Conservation (phyloP, 2,113 vertebrate species). For the Naja naja region DNA sequence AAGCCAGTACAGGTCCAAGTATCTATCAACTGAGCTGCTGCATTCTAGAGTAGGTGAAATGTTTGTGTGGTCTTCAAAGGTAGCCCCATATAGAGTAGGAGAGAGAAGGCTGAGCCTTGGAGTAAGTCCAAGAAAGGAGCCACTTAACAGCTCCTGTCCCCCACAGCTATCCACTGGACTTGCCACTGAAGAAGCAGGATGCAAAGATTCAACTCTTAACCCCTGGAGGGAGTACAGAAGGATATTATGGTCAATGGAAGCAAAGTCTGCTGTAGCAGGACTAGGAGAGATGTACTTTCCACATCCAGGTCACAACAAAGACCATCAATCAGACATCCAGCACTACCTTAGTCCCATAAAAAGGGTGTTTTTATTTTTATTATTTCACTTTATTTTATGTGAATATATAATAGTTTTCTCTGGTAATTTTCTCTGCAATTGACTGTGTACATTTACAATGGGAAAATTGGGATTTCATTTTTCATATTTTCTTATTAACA, state of each 20-base stretch:
- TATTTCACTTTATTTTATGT: background rate
- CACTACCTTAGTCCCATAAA: background rate
- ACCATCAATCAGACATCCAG: background rate
- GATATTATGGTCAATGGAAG: background rate
- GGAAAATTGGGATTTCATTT: background rate
- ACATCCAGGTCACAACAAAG: background rate
- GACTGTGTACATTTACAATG: background rate
- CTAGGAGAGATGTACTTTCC: background rate
- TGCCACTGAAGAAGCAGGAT: background rate
- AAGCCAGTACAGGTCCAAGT: background rate
- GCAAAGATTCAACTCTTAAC: background rate
- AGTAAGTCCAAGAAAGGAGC: background rate
- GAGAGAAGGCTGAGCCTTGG: background rate
- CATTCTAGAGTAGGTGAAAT: background rate
- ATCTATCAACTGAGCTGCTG: background rate
- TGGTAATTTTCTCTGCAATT: background rate
- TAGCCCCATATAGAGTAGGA: background rate
- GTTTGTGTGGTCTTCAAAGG: background rate
- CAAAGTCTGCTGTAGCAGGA: background rate
- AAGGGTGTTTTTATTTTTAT: background rate
- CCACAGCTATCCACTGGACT: background rate
- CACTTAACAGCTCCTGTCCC: background rate
- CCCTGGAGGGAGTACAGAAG: background rate
- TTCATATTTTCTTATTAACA: background rate
- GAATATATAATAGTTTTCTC: background rate